These are phyloP conservation scores for Trachelus troglodyta DNA, from an alignment of 2,888 invertebrate species.

Conservation along the genomic window DNA sequence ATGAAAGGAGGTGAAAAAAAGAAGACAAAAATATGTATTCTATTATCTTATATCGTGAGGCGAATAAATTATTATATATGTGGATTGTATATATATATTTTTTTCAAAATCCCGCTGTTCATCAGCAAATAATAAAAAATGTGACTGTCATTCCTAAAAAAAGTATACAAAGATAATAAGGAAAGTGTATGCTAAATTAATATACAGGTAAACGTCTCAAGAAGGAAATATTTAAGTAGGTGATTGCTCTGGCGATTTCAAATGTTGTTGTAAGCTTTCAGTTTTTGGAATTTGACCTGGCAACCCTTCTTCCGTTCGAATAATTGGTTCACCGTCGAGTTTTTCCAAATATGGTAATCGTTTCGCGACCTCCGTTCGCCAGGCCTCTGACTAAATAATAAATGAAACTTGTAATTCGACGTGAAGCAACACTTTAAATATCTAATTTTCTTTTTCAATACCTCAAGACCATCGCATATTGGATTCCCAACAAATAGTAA, in stretches of 20 bases:
- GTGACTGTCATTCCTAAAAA: too few species aligned
- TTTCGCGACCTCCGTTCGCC: conserved; percentile 78
- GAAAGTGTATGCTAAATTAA: too few species aligned
- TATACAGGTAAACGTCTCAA: too few species aligned
- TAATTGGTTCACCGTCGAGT: conserved; percentile 84
- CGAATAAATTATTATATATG: conserved; percentile 57
- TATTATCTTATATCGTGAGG: conserved; percentile 54
- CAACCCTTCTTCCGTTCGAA: conserved; percentile 67
- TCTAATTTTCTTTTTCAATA: conserved; percentile 20
- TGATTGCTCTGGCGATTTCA: conserved; percentile 27
- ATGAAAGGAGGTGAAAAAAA: too few species aligned
- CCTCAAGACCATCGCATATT: conserved; percentile 65
- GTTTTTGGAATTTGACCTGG: neutral
- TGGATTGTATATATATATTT: conserved; percentile 23
- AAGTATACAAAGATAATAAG: too few species aligned
- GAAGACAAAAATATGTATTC: conserved; percentile 42
- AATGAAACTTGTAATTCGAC: neutral
- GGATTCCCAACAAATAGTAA: conserved; percentile 81
- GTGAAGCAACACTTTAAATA: neutral
- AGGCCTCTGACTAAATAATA: conserved; percentile 72
- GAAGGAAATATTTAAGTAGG: neutral
- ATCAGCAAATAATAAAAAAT: too few species aligned
- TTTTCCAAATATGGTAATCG: conserved; percentile 82
- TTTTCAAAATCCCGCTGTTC: neutral
- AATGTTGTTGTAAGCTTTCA: conserved; percentile 28